These are phyloP conservation scores for Heterodera schachtii DNA, from an alignment of 1,140 invertebrate genomes.

Conservation along the genomic window DNA sequence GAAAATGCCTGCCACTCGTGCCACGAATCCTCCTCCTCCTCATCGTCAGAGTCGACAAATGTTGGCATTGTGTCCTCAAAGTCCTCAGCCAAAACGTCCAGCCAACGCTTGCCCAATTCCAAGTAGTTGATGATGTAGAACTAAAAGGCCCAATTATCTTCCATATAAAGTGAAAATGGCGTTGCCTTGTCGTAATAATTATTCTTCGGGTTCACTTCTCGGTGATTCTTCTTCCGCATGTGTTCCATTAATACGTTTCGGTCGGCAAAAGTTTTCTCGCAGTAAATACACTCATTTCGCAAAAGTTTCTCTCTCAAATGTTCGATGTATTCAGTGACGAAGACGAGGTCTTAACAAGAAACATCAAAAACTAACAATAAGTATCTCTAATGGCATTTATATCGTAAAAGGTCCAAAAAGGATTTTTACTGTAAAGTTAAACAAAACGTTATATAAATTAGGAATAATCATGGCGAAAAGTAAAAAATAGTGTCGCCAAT, in stretches of 20 bases:
- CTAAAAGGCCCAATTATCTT: constrained; percentile 9
- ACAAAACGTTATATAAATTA: too few relatives aligned
- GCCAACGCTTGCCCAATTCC: constrained; percentile 64
- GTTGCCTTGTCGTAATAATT: constrained; percentile 63
- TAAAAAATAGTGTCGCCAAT: too few relatives aligned
- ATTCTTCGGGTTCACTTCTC: constrained; percentile 65
- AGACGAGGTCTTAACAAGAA: constrained; percentile 44
- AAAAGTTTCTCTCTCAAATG: constrained; percentile 58
- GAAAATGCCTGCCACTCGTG: constrained; percentile 58
- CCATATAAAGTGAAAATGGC: neutral
- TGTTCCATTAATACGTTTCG: constrained; percentile 63
- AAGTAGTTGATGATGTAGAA: constrained; percentile 66
- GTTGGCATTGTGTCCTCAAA: constrained; percentile 66
- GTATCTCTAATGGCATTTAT: neutral
- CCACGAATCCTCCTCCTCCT: constrained; percentile 60
- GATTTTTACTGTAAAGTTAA: too few relatives aligned
- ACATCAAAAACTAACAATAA: neutral
- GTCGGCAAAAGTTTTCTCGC: constrained; percentile 63
- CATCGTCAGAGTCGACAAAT: constrained; percentile 64
- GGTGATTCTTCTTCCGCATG: constrained; percentile 64
- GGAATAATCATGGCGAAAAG: too few relatives aligned
- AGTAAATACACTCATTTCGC: constrained; percentile 65
- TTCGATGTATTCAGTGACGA: constrained; percentile 64
- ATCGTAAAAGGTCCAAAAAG: neutral
- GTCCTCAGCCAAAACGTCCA: constrained; percentile 65